phyloP scores from a whole-genome alignment of 2,888 invertebrate genomes.

The Physocephala rufipes region DNA sequence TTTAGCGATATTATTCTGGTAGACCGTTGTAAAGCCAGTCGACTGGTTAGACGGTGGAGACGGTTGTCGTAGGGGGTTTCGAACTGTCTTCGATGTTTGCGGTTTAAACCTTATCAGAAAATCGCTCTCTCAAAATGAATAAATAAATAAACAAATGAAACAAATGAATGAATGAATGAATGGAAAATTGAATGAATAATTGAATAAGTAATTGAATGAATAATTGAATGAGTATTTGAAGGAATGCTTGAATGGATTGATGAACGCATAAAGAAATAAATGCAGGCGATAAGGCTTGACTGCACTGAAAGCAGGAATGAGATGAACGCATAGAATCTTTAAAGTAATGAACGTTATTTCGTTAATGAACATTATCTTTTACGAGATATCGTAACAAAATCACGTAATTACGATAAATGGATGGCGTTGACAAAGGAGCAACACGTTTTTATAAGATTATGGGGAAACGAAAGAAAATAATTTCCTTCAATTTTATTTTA shows the following conservation, averaged over 20 bases:
- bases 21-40: too few relatives aligned
- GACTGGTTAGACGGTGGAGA: too few relatives aligned
- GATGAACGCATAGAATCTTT: conserved; percentile 44
- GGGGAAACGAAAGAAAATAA: conserved; percentile 1
- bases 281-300: too few relatives aligned
- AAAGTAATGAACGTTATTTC: conserved; percentile 57
- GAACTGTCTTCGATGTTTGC: background rate
- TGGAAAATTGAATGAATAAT: background rate
- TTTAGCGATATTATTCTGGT: too few relatives aligned
- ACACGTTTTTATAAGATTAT: background rate
- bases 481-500: background rate
- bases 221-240: background rate
- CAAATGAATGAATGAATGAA: conserved; percentile 8
- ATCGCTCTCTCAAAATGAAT: too few relatives aligned
- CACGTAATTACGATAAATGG: background rate
- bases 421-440: background rate
- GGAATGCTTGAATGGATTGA: background rate
- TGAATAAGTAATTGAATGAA: too few relatives aligned
- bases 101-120: background rate
- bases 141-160: too few relatives aligned
- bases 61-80: too few relatives aligned
- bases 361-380: conserved; percentile 3
- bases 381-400: background rate
- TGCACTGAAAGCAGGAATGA: too few relatives aligned
- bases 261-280: background rate